Conservation (phyloP, 2,888 invertebrate species). For the Leucophenga maculata region DNA sequence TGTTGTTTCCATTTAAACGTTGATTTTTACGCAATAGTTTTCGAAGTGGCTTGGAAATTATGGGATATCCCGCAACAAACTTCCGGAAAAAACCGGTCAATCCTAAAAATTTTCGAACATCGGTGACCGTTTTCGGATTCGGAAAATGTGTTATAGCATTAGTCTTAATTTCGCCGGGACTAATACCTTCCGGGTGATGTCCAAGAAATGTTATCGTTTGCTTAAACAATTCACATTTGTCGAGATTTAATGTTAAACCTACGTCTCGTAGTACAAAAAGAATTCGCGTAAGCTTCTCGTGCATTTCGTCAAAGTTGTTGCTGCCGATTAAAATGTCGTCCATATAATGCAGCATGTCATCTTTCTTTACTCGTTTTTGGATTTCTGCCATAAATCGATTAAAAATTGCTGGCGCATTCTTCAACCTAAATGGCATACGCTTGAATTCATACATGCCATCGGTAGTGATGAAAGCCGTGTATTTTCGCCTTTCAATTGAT, state of each 20-base stretch:
- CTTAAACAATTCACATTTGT: slow-evolving; percentile 1
- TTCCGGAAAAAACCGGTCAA: slow-evolving; percentile 42
- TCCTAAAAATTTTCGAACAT: slow-evolving; percentile 37
- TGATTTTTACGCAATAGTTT: background rate
- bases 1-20: slow-evolving; percentile 13
- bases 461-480: background rate
- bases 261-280: background rate
- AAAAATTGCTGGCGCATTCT: background rate
- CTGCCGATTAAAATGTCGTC: slow-evolving; percentile 1
- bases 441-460: background rate
- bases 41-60: slow-evolving; percentile 28
- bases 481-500: slow-evolving; percentile 23
- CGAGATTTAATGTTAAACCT: background rate
- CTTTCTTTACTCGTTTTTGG: slow-evolving; percentile 1
- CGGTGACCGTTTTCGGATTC: slow-evolving; percentile 27
- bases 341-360: slow-evolving; percentile 7
- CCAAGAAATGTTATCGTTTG: background rate
- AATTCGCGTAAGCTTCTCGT: background rate
- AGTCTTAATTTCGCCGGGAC: slow-evolving; percentile 16
- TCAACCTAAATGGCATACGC: background rate
- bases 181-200: background rate
- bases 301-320: background rate
- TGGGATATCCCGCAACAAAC: slow-evolving; percentile 34
- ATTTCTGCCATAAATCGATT: slow-evolving; percentile 6
- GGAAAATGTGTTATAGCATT: slow-evolving; percentile 15